A percentile compares a stretch with the other conserved stretches of the same genome.
phyloP scores from a whole-genome alignment of 2,888 invertebrate genomes.

The Lamellibrachia columna region DNA sequence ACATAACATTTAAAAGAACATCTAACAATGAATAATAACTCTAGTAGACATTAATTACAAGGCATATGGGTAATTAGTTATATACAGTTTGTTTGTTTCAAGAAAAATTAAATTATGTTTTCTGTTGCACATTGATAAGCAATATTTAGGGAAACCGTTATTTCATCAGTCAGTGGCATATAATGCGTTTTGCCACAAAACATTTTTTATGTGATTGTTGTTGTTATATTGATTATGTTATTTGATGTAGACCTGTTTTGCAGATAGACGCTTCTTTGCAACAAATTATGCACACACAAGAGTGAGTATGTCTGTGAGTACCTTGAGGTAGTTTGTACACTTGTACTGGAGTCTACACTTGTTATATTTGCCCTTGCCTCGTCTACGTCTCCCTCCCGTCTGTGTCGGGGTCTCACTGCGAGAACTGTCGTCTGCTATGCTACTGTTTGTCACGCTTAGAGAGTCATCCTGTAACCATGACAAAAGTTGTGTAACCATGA shows the following conservation, averaged over 20 bases:
- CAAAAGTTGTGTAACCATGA: background rate
- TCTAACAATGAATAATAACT: background rate
- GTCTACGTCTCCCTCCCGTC: constrained; percentile 58
- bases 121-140: too few relatives aligned
- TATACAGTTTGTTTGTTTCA: background rate
- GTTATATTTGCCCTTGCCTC: constrained; percentile 68
- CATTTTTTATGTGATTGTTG: too few relatives aligned
- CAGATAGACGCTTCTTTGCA: too few relatives aligned
- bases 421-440: constrained; percentile 82
- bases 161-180: background rate
- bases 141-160: too few relatives aligned
- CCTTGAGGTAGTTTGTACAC: constrained; percentile 71
- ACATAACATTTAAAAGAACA: background rate
- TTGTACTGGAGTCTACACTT: constrained; percentile 78
- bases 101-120: too few relatives aligned
- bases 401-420: constrained; percentile 82
- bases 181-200: background rate
- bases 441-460: constrained; percentile 76
- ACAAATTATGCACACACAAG: background rate
- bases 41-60: background rate
- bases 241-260: too few relatives aligned
- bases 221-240: too few relatives aligned
- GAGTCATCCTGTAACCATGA: constrained; percentile 75
- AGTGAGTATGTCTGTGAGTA: constrained; percentile 56
- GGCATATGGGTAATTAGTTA: background rate